Evolutionary conservation across 2,888 invertebrate species (phyloP), one percentile per base, ranked within the genome.

Genomic region (Hermaeophaga mercurialis): DNA sequence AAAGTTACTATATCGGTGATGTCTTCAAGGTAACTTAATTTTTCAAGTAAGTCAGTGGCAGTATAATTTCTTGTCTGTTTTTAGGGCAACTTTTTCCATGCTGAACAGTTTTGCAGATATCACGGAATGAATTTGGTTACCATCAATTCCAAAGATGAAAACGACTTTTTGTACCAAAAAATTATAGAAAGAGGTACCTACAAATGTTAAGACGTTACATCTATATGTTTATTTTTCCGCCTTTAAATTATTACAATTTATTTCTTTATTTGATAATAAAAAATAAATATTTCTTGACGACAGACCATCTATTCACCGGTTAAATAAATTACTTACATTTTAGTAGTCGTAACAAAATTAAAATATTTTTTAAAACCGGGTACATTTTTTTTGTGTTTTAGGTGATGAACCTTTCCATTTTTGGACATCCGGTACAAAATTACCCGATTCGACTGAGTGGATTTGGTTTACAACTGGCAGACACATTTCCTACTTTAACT

Each of bases 1-100:
- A 53, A 18, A 36, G 45, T 19, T 53, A 53, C 9, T 53, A 53
- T 17, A 44, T 53, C 2, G 44, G 45, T 26, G 38, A 45, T n/a
- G 22, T 53, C 3, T 45, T 53, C 1, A 45, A 44, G 45, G 53
- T 53, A 44, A 36, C 2, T 26, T 22, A 22, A 5, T 22, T 22
- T 22, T 22, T 5, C 3, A 22, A 22, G 22, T 22, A 22, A n/a
- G n/a, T n/a, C n/a, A n/a, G n/a, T n/a, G n/a, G n/a, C n/a, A n/a
- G n/a, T n/a, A n/a, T 22, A 5, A 3, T 22, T 22, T 5, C 6
- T 22, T 28, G 3, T 28, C 28, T 17, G 15, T 44, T 44, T n/a
- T 11, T 9, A 50, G 50, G 50, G 41, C 6, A 43, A 50, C 11
- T 12, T 50, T 7, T 18, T 50, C 1, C 41, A 43, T 2, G 31